Conservation (phyloP, 2,113 vertebrate species). For the Plecotus auritus region DNA sequence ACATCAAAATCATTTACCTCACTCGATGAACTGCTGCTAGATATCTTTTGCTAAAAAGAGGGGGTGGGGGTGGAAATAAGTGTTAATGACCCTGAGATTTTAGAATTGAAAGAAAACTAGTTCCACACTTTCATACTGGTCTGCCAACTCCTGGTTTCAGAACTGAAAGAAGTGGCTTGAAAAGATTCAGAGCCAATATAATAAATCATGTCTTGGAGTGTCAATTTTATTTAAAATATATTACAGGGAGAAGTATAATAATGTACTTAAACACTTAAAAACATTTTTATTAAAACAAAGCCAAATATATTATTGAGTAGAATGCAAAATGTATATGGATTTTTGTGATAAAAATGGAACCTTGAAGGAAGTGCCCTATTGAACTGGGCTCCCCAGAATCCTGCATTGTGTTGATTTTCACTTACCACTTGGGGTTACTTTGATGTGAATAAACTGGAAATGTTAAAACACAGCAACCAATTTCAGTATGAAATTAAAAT, state of each 20-base stretch:
- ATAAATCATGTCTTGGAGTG: background rate
- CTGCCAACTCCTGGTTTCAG: background rate
- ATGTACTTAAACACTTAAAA: background rate
- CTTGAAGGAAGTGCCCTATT: background rate
- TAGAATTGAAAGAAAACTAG: background rate
- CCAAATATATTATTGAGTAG: background rate
- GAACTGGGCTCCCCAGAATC: background rate
- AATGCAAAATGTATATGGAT: background rate
- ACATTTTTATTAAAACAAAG: background rate
- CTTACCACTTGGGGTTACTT: background rate
- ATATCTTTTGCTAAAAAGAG: background rate
- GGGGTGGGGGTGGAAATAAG: background rate
- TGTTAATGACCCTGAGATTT: background rate
- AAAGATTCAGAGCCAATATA: background rate
- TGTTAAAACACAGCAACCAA: background rate
- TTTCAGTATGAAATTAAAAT: background rate
- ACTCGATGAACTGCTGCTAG: slow-evolving; percentile 41
- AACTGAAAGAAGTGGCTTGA: background rate
- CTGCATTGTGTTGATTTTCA: background rate
- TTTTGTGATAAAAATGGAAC: background rate
- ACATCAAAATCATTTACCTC: slow-evolving; percentile 47
- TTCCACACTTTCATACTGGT: background rate
- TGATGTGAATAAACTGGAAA: background rate
- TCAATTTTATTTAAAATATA: slow-evolving; percentile 26
- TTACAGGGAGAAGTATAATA: background rate